A percentile compares a stretch with the other conserved stretches of the same genome.
These are phyloP conservation scores for Petaurus breviceps DNA, from an alignment of 2,113 vertebrate species.

Conservation along the genomic window DNA sequence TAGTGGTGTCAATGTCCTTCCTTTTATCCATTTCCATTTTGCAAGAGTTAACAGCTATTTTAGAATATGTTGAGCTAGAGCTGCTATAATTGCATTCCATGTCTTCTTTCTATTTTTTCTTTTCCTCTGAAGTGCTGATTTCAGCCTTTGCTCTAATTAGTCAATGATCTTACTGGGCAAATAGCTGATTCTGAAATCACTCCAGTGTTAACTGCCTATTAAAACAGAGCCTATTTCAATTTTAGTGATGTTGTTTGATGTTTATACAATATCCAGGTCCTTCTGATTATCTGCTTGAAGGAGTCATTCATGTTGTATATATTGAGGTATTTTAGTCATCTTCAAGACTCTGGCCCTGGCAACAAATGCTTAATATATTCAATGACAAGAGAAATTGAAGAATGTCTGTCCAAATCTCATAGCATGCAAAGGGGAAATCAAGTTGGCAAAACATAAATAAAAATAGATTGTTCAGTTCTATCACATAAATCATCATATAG, in stretches of 20 bases:
- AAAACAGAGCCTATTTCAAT: neutral
- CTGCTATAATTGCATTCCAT: neutral
- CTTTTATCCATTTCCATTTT: neutral
- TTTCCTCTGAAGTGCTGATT: neutral
- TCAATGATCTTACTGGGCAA: neutral
- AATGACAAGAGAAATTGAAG: no score
- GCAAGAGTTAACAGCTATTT: neutral
- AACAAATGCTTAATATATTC: no score
- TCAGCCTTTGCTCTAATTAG: neutral
- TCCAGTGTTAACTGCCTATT: neutral
- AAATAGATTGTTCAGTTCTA: neutral
- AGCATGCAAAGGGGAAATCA: neutral
- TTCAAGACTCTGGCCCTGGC: neutral
- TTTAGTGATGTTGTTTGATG: neutral
- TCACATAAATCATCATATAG: neutral
- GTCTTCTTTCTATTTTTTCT: neutral
- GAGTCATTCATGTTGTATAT: neutral
- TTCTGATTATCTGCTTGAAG: neutral
- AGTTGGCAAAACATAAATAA: neutral
- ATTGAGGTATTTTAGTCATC: neutral
- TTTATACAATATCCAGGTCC: neutral
- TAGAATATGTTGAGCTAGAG: neutral
- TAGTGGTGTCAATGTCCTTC: neutral
- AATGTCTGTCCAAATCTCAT: neutral
- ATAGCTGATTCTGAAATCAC: neutral